Evolutionary conservation across 2,113 vertebrate genomes (phyloP).

Genomic region (Xenotilapia longispinis): DNA sequence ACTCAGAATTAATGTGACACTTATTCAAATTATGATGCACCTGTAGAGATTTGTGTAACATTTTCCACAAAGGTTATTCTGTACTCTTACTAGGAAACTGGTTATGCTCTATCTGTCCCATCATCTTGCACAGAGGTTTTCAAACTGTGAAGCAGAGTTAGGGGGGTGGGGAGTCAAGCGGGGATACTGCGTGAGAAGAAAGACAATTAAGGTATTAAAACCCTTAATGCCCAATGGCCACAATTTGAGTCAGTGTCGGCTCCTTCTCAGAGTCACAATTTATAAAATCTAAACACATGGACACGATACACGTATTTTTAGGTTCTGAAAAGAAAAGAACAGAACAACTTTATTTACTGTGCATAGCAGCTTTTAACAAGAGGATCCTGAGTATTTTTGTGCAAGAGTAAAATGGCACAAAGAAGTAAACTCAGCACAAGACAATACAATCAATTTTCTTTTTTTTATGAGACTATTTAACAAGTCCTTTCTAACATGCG

Average conservation of each 20-base stretch:
- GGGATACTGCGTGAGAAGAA: background rate
- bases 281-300: background rate
- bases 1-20: slow-evolving; percentile 3
- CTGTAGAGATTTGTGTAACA: background rate
- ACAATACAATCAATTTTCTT: background rate
- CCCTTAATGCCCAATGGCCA: background rate
- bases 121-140: background rate
- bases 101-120: background rate
- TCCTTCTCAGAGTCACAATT: background rate
- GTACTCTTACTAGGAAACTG: background rate
- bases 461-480: background rate
- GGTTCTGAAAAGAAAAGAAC: background rate
- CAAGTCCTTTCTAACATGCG: background rate
- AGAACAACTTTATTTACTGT: background rate
- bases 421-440: background rate
- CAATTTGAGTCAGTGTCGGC: background rate
- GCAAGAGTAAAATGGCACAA: background rate
- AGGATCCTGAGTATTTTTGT: background rate
- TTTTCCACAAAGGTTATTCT: background rate
- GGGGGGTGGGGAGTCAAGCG: background rate
- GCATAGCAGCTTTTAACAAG: background rate
- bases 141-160: background rate
- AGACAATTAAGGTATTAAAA: background rate
- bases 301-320: background rate
- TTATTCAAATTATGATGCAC: slow-evolving; percentile 6